Conservation (phyloP, 1,140 invertebrate species). For the Melanaphis sacchari region DNA sequence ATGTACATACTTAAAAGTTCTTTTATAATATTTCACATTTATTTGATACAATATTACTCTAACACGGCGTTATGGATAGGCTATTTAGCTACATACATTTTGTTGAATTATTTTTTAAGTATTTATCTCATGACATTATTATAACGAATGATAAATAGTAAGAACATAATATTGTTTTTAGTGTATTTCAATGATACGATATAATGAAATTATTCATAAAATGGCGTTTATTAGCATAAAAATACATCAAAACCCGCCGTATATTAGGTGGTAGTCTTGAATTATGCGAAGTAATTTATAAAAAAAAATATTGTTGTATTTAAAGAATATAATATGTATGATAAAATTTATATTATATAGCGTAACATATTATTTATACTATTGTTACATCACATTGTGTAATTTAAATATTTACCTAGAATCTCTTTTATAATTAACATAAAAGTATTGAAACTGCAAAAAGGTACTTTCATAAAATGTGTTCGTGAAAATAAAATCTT, state of each 20-base stretch:
- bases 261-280: too few relatives aligned
- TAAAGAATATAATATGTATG: neutral
- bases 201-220: too few relatives aligned
- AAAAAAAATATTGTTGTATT: neutral
- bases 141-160: neutral
- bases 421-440: neutral
- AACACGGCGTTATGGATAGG: neutral
- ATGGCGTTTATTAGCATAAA: too few relatives aligned
- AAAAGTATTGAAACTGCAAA: neutral
- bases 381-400: neutral
- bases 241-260: too few relatives aligned
- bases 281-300: neutral
- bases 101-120: neutral
- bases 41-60: neutral
- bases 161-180: neutral
- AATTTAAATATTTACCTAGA: neutral
- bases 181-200: too few relatives aligned
- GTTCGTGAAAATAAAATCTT: neutral
- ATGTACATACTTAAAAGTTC: neutral
- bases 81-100: neutral
- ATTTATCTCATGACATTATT: neutral
- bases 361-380: neutral
- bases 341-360: neutral
- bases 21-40: neutral
- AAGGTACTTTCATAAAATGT: neutral